Base-by-base conservation (phyloP, 2,888 invertebrate species). In the Acrocera orbiculus region DNA sequence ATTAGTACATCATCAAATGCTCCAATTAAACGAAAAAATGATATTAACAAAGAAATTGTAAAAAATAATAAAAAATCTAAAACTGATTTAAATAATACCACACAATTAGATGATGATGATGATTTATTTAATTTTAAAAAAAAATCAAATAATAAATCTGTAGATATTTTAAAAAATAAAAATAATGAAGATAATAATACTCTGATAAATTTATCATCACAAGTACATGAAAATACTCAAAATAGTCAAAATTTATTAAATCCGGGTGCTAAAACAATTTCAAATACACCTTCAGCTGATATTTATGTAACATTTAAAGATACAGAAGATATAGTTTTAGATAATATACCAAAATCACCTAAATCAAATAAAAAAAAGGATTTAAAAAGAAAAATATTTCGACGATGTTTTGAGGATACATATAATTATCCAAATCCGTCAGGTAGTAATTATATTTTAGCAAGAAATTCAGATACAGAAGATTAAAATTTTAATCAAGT, bases 331-430 rank as follows among this genome's bases (percentile, higher is more conserved):
- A 8, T 11, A 10, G 23, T 11, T 22, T n/a, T n/a, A 9, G 11
- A 5, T 35, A 37, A 40, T 19, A 49, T 58, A 36, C 50, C 52
- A 4, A 53, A 63, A 34, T 66, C 61, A 4, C 59, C 61, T 24
- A 40, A 43, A 42, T 35, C 49, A 35, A 47, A 11, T 3, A n/a
- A 11, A 53, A 36, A 54, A 52, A 46, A 50, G 42, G 40, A 56
- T 57, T 48, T 44, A 61, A 44, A 57, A 30, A 48, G 70, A 48
- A 61, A 67, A 2, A 69, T 80, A 34, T 81, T 82, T 48, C 69
- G 69, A 40, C 67, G 76, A 38, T 80, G 80, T 52, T 79, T 77
- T 55, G 74, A 80, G 54, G 62, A 67, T 27, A 79, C 80, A n/a
- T 75, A 71, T 48, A 67, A 76, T 46, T 68, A 71, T 7, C 62